Evolutionary conservation across 2,797 vertebrate genomes (phyloP).

Genomic region (Tolypeutes matacus): DNA sequence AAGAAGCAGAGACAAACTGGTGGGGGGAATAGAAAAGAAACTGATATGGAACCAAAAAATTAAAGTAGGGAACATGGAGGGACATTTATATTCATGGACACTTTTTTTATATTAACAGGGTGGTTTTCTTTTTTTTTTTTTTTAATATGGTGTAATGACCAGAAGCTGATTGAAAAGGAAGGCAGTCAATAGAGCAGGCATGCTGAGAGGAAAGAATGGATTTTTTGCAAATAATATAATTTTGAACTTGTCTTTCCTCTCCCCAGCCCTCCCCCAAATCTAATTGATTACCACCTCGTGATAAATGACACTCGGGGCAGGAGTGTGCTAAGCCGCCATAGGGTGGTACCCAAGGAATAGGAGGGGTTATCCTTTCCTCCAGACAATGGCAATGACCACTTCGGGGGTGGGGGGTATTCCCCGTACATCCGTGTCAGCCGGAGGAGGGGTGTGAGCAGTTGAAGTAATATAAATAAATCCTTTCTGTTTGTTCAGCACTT

Average conservation of each 20-base stretch:
- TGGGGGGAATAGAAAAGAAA: background rate
- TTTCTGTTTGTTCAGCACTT: background rate
- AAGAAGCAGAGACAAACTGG: background rate
- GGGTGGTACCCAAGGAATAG: background rate
- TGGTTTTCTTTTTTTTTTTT: conserved; percentile 1
- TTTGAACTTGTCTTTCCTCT: conserved; percentile 57
- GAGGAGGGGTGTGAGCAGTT: background rate
- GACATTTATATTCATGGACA: conserved; percentile 65
- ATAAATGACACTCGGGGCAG: conserved; percentile 17
- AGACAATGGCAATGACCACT: background rate
- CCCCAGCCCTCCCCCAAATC: background rate
- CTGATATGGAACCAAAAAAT: background rate
- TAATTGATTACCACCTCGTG: conserved; percentile 39
- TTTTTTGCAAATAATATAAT: conserved; percentile 80
- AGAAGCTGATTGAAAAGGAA: conserved; percentile 61
- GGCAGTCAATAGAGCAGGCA: conserved; percentile 70
- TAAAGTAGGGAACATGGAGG: background rate
- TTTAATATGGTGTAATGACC: conserved; percentile 44
- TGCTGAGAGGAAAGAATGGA: conserved; percentile 70
- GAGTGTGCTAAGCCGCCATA: background rate
- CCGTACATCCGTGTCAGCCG: accelerated
- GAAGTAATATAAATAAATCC: accelerated
- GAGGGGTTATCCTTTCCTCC: background rate
- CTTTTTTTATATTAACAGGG: conserved; percentile 51
- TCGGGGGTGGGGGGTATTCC: no score